These are phyloP conservation scores for Ariolimax columbianus DNA, from an alignment of 2,888 invertebrate species.

Conservation along the genomic window DNA sequence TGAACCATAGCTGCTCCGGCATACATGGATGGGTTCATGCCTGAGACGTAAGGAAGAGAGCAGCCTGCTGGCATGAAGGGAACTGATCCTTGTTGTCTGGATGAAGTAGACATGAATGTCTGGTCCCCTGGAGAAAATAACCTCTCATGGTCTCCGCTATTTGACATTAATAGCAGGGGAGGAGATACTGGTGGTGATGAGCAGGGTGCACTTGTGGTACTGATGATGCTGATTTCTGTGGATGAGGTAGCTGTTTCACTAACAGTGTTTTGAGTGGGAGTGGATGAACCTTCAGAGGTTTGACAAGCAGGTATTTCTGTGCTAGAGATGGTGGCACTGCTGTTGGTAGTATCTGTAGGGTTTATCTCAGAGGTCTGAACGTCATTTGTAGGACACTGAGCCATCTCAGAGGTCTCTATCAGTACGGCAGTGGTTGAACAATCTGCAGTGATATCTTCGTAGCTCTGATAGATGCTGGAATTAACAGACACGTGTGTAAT, in stretches of 20 bases:
- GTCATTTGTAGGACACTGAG: not conserved
- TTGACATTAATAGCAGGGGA: not conserved
- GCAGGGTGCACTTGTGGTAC: not conserved
- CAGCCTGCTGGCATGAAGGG: slow-evolving; percentile 30
- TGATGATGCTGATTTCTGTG: not conserved
- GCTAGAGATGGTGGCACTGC: no score
- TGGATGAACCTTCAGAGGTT: not conserved
- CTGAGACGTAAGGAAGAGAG: slow-evolving; percentile 12
- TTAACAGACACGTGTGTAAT: not conserved
- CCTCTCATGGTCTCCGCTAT: slow-evolving; percentile 28
- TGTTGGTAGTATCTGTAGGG: not conserved
- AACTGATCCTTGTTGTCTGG: slow-evolving; percentile 32
- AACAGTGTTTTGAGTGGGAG: slow-evolving; percentile 11
- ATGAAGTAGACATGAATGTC: slow-evolving; percentile 18
- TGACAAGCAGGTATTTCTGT: not conserved
- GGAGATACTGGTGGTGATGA: not conserved
- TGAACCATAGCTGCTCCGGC: slow-evolving; percentile 40
- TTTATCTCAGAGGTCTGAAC: not conserved
- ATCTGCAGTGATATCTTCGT: slow-evolving; percentile 26
- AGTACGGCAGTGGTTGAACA: not conserved
- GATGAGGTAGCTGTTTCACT: slow-evolving; percentile 4
- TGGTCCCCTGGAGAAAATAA: slow-evolving; percentile 41
- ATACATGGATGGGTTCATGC: slow-evolving; percentile 38
- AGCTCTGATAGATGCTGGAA: slow-evolving; percentile 37
- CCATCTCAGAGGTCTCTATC: not conserved